phyloP scores from a whole-genome alignment of 2,113 vertebrate species.

The Seriola rivoliana region DNA sequence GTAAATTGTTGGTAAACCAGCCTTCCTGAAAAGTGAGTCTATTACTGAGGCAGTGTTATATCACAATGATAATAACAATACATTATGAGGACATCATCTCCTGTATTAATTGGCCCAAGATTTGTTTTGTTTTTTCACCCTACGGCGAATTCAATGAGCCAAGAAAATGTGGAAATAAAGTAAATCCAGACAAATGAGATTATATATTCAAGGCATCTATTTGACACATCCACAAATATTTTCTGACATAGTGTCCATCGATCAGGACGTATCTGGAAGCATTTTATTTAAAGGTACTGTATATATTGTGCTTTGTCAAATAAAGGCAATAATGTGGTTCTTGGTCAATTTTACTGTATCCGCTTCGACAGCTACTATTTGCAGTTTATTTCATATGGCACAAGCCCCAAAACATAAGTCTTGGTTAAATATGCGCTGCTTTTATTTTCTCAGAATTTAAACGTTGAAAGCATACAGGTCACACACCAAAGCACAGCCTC shows the following conservation, averaged over 20 bases:
- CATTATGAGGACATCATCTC: background rate
- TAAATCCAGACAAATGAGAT: background rate
- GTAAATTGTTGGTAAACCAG: background rate
- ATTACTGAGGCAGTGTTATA: background rate
- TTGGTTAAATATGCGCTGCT: slow-evolving; percentile 1
- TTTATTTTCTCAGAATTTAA: slow-evolving; percentile 13
- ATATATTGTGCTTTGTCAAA: background rate
- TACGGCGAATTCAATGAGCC: background rate
- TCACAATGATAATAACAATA: background rate
- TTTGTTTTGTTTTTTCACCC: background rate
- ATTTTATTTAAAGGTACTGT: background rate
- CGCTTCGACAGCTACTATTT: slow-evolving; percentile 21
- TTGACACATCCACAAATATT: background rate
- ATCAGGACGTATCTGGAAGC: background rate
- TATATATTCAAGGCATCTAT: background rate
- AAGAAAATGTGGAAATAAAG: background rate
- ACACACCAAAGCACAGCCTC: slow-evolving; percentile 36
- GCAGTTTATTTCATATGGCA: background rate
- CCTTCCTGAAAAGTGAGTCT: background rate
- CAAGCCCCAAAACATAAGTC: slow-evolving; percentile 1
- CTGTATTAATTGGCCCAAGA: background rate
- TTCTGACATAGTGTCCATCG: too few species aligned
- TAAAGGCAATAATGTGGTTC: background rate
- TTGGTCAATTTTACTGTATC: background rate
- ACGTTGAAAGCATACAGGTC: slow-evolving; percentile 30